Evolutionary conservation across 2,797 vertebrate species (phyloP).

Genomic region (Eutrigla gurnardus): DNA sequence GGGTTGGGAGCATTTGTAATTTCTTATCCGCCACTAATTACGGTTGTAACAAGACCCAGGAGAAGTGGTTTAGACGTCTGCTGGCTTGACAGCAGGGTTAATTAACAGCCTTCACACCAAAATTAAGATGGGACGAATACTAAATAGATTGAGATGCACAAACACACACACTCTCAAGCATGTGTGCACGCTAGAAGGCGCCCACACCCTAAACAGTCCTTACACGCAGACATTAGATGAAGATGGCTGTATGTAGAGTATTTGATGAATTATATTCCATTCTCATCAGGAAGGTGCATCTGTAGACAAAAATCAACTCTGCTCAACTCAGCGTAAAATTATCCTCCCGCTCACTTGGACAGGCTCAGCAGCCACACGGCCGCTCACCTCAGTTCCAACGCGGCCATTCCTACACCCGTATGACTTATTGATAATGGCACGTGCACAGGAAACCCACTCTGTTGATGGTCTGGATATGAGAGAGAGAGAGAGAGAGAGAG

Average conservation of each 20-base stretch:
- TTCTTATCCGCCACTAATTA: slow-evolving; percentile 78
- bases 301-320: too few species aligned
- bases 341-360: slow-evolving; percentile 36
- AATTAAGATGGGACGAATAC: slow-evolving; percentile 81
- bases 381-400: slow-evolving; percentile 39
- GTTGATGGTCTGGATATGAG: slow-evolving; percentile 59
- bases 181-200: slow-evolving; percentile 6
- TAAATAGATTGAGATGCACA: slow-evolving; percentile 67
- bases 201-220: slow-evolving; percentile 32
- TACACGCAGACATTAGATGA: slow-evolving; percentile 61
- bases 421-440: slow-evolving; percentile 71
- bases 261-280: too few species aligned
- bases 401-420: slow-evolving; percentile 55
- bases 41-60: slow-evolving; percentile 77
- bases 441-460: slow-evolving; percentile 45
- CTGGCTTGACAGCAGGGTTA: slow-evolving; percentile 81
- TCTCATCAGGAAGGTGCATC: too few species aligned
- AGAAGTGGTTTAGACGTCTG: slow-evolving; percentile 80
- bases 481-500: slow-evolving; percentile 43
- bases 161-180: slow-evolving; percentile 9
- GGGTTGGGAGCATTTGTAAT: slow-evolving; percentile 72
- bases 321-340: slow-evolving; percentile 66
- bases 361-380: slow-evolving; percentile 40
- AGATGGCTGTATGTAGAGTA: too few species aligned
- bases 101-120: slow-evolving; percentile 83